Percentiles rank a stretch among this genome's conserved stretches.
phyloP scores from a whole-genome alignment of 2,888 invertebrate species.

The Perdita meconis region DNA sequence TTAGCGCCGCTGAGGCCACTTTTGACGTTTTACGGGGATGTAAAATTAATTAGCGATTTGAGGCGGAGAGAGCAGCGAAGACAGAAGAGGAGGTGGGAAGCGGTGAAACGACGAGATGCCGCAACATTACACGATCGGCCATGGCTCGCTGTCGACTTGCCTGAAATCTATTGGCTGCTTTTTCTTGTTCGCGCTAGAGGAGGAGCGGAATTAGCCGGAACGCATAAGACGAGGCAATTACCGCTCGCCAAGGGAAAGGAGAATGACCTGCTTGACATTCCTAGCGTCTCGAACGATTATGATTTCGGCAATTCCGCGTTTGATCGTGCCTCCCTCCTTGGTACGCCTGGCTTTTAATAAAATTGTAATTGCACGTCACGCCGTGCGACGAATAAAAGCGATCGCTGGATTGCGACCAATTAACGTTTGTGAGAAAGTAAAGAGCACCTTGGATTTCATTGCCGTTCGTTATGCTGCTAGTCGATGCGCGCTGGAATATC shows the following conservation, averaged over 20 bases:
- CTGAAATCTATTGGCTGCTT: slow-evolving; percentile 63
- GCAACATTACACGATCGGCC: slow-evolving; percentile 67
- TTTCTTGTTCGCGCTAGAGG: slow-evolving; percentile 50
- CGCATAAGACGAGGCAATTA: slow-evolving; percentile 63
- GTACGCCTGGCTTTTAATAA: slow-evolving; percentile 38
- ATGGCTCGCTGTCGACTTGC: slow-evolving; percentile 43
- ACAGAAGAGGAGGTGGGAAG: slow-evolving; percentile 11
- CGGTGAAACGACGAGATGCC: slow-evolving; percentile 32
- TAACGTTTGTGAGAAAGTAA: slow-evolving; percentile 32
- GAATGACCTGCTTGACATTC: slow-evolving; percentile 44
- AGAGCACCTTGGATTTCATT: slow-evolving; percentile 28
- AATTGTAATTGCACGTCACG: slow-evolving; percentile 61
- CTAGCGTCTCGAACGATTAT: slow-evolving; percentile 49
- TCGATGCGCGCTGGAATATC: slow-evolving; percentile 13
- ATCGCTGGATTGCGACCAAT: slow-evolving; percentile 41
- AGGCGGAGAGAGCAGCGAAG: background rate
- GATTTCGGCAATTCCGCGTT: slow-evolving; percentile 50
- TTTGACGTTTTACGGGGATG: slow-evolving; percentile 72
- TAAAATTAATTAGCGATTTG: slow-evolving; percentile 78
- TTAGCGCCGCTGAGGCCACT: slow-evolving; percentile 37
- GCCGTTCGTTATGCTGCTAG: background rate
- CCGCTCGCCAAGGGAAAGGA: slow-evolving; percentile 34
- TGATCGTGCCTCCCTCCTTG: background rate
- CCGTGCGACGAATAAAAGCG: slow-evolving; percentile 32
- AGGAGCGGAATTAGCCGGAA: slow-evolving; percentile 40